Evolutionary conservation across 35 echinoderm and acorn worm species (phyloP), one percentile per base, ranked within the genome.

Genomic region (Stichopus chloronotus): DNA sequence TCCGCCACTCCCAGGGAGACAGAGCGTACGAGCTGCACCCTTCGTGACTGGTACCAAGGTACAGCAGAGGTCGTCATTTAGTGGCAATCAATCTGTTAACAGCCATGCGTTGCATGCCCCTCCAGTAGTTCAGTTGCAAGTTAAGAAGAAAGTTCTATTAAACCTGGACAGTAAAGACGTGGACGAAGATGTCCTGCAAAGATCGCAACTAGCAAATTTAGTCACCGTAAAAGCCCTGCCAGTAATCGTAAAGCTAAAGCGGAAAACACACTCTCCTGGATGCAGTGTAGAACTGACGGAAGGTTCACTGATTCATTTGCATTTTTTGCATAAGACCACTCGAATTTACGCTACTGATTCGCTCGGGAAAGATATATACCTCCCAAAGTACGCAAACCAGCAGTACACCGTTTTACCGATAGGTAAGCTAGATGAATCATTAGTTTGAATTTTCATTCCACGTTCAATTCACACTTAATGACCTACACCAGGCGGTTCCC

Each of bases 321-420:
- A 89, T n/a, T 89, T 89, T 55, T 71, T 89, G 5, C 16, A 43
- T 13, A 65, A 74, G 43, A 74, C 87, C 8, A 89, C 24, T 9
- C 25, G 87, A 12, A 53, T 89, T 89, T 89, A 89, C 60, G 87
- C 87, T 0, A 89, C 87, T 25, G 60, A 61, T 71, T 43, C 59
- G 5, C 19, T 8, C 1, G 59, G 30, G 52, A 74, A 89, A 59
- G 87, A 89, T 53, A 52, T 71, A 17, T 89, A 63, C 30, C 63
- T 89, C 10, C 87, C 87, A 8, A 9, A 19, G 20, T 74, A 23
- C 24, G 59, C 87, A 58, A 21, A 53, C 19, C 87, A 89, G 17
- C 16, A 7, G 60, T 89, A 89, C 61, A 61, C 59, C n/a, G 61
- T 89, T 63, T 71, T 89, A 21, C 87, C 87, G 52, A 74, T 71